phyloP scores from a whole-genome alignment of 2,797 vertebrate species.

The Setipinna tenuifilis region DNA sequence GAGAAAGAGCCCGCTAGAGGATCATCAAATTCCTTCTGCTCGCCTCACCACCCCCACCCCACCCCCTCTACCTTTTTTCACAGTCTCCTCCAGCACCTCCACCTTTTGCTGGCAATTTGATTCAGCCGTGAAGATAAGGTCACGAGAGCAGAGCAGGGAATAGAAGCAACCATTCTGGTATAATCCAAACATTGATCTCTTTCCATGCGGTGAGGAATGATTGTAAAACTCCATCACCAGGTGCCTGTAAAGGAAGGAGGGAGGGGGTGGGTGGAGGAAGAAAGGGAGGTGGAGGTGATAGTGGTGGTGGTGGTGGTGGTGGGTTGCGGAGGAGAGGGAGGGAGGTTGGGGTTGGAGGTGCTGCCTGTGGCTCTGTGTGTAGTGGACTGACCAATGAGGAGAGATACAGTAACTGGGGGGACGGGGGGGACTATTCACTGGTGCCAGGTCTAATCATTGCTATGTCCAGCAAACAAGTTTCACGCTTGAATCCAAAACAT shows the following conservation, averaged over 20 bases:
- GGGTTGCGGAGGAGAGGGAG: neutral
- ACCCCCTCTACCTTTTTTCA: slow-evolving; percentile 24
- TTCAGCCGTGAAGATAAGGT: slow-evolving; percentile 70
- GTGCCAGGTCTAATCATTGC: neutral
- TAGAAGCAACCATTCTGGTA: slow-evolving; percentile 51
- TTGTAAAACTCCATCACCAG: slow-evolving; percentile 63
- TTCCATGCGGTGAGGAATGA: slow-evolving; percentile 67
- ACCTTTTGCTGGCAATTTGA: slow-evolving; percentile 71
- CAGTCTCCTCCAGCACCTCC: slow-evolving; percentile 59
- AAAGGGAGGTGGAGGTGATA: neutral
- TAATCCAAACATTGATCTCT: slow-evolving; percentile 71
- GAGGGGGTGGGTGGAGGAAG: neutral
- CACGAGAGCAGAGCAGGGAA: slow-evolving; percentile 45
- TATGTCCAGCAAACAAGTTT: neutral
- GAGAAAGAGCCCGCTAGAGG: slow-evolving; percentile 48
- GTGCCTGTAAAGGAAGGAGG: slow-evolving; percentile 35
- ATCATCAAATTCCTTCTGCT: slow-evolving; percentile 55
- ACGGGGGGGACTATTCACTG: too few relatives aligned
- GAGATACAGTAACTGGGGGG: neutral
- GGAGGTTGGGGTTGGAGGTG: neutral
- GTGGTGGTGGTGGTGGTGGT: neutral
- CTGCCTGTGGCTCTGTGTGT: neutral
- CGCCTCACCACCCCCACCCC: slow-evolving; percentile 38
- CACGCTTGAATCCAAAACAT: neutral
- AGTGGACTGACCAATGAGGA: neutral